Base-by-base conservation (phyloP, 2,888 invertebrate genomes). In the Heteromyza rotundicornis region DNA sequence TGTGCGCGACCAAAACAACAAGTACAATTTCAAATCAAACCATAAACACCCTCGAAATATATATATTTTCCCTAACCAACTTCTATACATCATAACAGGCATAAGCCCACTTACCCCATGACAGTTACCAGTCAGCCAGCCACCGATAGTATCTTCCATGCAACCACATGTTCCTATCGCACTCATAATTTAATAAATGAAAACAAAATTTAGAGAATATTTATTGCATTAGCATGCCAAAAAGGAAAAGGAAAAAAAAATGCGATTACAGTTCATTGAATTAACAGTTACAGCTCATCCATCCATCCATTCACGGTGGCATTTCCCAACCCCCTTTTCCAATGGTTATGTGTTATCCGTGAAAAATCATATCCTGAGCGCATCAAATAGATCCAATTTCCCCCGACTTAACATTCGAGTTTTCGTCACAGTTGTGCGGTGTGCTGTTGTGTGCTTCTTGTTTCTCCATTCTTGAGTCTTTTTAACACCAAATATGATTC, bases 141-240 rank as follows among this genome's bases (percentile, higher is more conserved):
- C 40, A 40, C 14, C 40, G 14, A 7, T 7, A 40, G 10, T 10
- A 27, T 27, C n/a, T n/a, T 32, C 32, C 5, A 12, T 32, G 32
- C 32, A 40, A 40, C 14, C 40, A n/a, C 40, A n/a, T 7, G n/a
- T 12, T 32, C 32, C 12, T 12, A 32, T 32, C 5, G 40, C 8
- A 20, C 47, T 17, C 66, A 70, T 69, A 70, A 70, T 71, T 69
- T 65, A 69, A 71, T 64, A 63, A 61, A 60, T 60, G 61, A 61
- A 63, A 57, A 55, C 64, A 67, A 44, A 69, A 66, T 68, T 62
- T 67, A 63, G 65, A 63, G 70, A 68, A 69, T 70, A 71, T 70
- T 71, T 71, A 71, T 69, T 68, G 59, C 62, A 63, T 64, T 64
- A 57, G 32, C 20, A 44, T 35, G 17, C 14, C 16, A 35, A 47